Percentiles rank a stretch among this genome's conserved stretches.
Evolutionary conservation across 2,888 invertebrate species (phyloP).

Genomic region (Ptychoptera albimana): DNA sequence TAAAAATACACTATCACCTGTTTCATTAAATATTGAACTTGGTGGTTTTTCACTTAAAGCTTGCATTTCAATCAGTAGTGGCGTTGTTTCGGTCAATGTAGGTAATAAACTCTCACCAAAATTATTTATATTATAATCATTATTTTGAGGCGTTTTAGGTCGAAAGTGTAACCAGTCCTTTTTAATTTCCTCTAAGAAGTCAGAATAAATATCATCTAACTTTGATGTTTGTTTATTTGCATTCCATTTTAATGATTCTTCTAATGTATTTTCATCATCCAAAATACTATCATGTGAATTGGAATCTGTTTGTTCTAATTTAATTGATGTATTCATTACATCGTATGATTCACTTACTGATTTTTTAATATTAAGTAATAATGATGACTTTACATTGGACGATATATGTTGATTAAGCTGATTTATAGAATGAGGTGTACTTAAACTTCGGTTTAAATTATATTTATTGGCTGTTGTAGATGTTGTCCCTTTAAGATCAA

Average conservation of each 20-base stretch:
- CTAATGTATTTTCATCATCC: too few species aligned
- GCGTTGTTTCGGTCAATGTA: slow-evolving; percentile 19
- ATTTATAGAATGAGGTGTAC: neutral
- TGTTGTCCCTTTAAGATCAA: neutral
- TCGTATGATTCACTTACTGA: too few species aligned
- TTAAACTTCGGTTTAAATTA: too few species aligned
- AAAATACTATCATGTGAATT: too few species aligned
- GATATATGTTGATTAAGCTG: too few species aligned
- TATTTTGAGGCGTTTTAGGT: slow-evolving; percentile 23
- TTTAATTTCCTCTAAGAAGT: slow-evolving; percentile 25
- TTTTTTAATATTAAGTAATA: too few species aligned
- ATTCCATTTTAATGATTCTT: too few species aligned
- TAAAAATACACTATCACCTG: slow-evolving; percentile 18
- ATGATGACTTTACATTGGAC: too few species aligned
- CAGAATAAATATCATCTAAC: slow-evolving; percentile 7
- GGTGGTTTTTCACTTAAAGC: slow-evolving; percentile 13
- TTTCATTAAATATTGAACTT: slow-evolving; percentile 9
- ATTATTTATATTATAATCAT: neutral
- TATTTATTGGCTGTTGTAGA: neutral
- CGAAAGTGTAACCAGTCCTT: slow-evolving; percentile 30
- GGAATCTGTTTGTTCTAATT: too few species aligned
- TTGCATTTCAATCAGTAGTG: slow-evolving; percentile 25
- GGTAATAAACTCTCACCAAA: neutral
- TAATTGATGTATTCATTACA: too few species aligned
- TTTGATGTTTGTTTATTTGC: too few species aligned